A percentile compares a stretch with the other conserved stretches of the same genome.
Evolutionary conservation across 1,140 invertebrate genomes (phyloP).

Genomic region (Babylonia areolata): DNA sequence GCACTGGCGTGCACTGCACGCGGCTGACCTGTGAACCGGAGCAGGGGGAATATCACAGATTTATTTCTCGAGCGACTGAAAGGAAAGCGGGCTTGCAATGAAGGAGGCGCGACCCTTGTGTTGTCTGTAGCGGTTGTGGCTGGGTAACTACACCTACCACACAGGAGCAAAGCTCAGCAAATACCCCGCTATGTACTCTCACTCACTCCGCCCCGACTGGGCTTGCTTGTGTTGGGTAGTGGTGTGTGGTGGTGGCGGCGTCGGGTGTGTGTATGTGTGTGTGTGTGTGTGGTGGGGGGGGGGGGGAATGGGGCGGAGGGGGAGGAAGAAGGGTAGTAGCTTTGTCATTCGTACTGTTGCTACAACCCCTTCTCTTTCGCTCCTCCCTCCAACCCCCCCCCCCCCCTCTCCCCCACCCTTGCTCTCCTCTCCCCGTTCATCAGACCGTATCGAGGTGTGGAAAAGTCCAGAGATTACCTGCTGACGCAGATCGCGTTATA

Average conservation of each 20-base stretch:
- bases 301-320: not conserved
- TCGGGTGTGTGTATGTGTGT: no score
- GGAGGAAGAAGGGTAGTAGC: not conserved
- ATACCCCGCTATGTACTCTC: not conserved
- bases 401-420: not conserved
- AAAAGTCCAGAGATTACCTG: not conserved
- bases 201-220: no score
- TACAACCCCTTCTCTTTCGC: not conserved
- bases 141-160: slow-evolving; percentile 26
- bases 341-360: slow-evolving; percentile 1
- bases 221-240: no score
- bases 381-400: not conserved
- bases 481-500: not conserved
- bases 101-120: slow-evolving; percentile 31
- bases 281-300: not conserved
- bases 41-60: slow-evolving; percentile 37
- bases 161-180: slow-evolving; percentile 23
- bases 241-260: no score
- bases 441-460: not conserved
- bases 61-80: slow-evolving; percentile 38
- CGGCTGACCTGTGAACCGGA: slow-evolving; percentile 48
- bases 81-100: slow-evolving; percentile 31
- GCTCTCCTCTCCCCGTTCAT: not conserved
- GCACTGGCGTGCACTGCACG: slow-evolving; percentile 48
- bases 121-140: slow-evolving; percentile 5